Evolutionary conservation across 1,140 invertebrate species (phyloP).

Genomic region (Musca domestica): DNA sequence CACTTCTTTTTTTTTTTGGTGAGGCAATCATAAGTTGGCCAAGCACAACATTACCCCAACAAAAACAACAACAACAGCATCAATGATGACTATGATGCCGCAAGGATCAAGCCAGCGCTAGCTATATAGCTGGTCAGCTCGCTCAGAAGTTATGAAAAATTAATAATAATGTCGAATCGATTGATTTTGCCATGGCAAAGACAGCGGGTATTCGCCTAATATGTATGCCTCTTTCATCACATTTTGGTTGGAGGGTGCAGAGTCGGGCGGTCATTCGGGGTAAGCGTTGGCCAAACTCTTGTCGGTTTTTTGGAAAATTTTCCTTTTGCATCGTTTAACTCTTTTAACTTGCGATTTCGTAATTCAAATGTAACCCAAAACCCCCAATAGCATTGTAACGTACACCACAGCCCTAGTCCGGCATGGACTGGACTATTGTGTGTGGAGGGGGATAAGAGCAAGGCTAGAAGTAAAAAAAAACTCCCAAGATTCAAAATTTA

Average conservation of each 20-base stretch:
- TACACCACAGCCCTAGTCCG: neutral
- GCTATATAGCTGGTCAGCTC: constrained; percentile 7
- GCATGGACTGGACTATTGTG: neutral
- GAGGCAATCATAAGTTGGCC: neutral
- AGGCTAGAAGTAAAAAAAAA: neutral
- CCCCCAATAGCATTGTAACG: neutral
- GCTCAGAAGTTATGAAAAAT: constrained; percentile 54
- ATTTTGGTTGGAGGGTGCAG: constrained; percentile 1
- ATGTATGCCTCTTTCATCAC: constrained; percentile 5
- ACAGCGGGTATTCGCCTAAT: constrained; percentile 15
- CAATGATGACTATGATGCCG: constrained; percentile 1
- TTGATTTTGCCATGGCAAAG: constrained; percentile 42
- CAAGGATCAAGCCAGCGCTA: constrained; percentile 12
- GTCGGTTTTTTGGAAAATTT: neutral
- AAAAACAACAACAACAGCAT: too few species aligned
- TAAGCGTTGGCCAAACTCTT: neutral
- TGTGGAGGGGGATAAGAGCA: neutral
- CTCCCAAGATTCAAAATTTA: too few species aligned
- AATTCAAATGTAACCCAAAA: constrained; percentile 23
- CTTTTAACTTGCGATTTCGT: constrained; percentile 12
- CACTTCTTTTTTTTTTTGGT: too few species aligned
- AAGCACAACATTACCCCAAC: neutral
- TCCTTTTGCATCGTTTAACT: neutral
- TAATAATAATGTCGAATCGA: constrained; percentile 55
- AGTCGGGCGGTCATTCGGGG: neutral